phyloP scores from a whole-genome alignment of 2,888 invertebrate species.

The Diaprepes abbreviatus region DNA sequence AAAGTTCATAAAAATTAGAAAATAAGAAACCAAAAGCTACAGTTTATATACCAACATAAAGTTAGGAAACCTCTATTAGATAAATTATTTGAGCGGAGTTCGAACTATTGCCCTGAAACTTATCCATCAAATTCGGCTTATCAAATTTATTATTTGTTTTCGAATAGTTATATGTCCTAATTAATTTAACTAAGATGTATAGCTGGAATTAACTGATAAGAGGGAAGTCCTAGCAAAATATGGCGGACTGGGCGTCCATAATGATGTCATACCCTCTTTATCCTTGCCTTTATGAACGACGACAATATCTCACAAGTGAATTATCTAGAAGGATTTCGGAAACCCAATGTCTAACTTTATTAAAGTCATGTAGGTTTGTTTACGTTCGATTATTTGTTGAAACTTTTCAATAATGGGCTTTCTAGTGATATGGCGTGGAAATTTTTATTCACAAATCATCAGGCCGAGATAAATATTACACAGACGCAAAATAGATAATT shows the following conservation, averaged over 20 bases:
- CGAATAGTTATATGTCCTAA: slow-evolving; percentile 1
- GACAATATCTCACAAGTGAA: slow-evolving; percentile 14
- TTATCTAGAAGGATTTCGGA: slow-evolving; percentile 1
- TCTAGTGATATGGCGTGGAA: too few species aligned
- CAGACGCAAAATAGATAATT: too few species aligned
- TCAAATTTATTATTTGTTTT: neutral
- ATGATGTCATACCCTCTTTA: slow-evolving; percentile 20
- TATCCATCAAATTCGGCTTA: neutral
- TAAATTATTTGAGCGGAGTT: too few species aligned
- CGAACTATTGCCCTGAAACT: too few species aligned
- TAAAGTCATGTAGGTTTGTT: neutral
- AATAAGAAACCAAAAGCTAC: too few species aligned
- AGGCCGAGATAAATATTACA: too few species aligned
- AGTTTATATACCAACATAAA: too few species aligned
- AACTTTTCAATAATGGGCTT: too few species aligned
- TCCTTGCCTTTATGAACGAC: slow-evolving; percentile 4
- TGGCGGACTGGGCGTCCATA: slow-evolving; percentile 1
- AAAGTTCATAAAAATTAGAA: too few species aligned
- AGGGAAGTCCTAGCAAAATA: neutral
- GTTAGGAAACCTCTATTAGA: too few species aligned
- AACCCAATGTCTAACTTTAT: neutral
- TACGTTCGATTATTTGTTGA: neutral
- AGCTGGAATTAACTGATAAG: neutral
- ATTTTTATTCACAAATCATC: too few species aligned
- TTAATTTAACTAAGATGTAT: slow-evolving; percentile 2